Percentiles rank a stretch among this genome's conserved stretches.
These are phyloP conservation scores for Papilio polytes DNA, from an alignment of 1,140 invertebrate genomes.

Conservation along the genomic window DNA sequence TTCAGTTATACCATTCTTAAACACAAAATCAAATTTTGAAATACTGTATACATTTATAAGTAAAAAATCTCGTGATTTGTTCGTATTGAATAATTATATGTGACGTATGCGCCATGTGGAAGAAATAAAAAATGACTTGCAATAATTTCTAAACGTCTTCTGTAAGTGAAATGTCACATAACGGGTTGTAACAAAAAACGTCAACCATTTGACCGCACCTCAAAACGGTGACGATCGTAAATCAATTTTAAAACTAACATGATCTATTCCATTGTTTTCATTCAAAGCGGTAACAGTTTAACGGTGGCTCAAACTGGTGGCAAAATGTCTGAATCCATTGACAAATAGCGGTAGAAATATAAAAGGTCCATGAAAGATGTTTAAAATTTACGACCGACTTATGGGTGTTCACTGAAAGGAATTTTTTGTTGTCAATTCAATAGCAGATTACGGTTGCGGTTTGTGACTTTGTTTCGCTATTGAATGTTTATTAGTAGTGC, in stretches of 20 bases:
- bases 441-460: constrained; percentile 22
- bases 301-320: constrained; percentile 44
- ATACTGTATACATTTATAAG: no score
- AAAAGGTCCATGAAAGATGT: constrained; percentile 48
- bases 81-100: background rate
- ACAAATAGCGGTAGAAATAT: constrained; percentile 55
- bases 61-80: background rate
- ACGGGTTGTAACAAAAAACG: constrained; percentile 42
- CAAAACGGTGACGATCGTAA: constrained; percentile 52
- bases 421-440: constrained; percentile 35
- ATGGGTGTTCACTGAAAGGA: constrained; percentile 30
- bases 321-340: constrained; percentile 46
- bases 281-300: constrained; percentile 43
- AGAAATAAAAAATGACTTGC: background rate
- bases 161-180: constrained; percentile 25
- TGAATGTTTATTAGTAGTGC: constrained; percentile 3
- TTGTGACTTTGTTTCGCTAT: constrained; percentile 37
- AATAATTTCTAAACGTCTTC: background rate
- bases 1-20: no score
- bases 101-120: no score
- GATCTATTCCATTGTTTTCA: constrained; percentile 61
- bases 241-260: constrained; percentile 67
- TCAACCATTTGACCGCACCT: constrained; percentile 33
- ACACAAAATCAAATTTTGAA: no score
- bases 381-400: constrained; percentile 56